Percentiles rank a stretch among this genome's conserved stretches.
Conservation (phyloP, 2,888 invertebrate species). For the Agriotes lineatus region DNA sequence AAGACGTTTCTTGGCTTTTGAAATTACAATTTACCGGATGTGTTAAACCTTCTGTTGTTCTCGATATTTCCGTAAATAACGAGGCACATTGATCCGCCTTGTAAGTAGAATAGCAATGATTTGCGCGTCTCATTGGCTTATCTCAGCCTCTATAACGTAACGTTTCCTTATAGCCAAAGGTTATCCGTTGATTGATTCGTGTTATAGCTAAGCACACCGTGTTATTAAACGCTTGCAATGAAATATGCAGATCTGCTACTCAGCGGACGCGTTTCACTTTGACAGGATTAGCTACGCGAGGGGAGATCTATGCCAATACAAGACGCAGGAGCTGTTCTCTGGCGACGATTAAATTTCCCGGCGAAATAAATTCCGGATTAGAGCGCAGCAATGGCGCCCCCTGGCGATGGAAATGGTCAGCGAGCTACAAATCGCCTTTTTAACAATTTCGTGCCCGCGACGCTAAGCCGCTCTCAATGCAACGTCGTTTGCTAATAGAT, state of each 20-base stretch:
- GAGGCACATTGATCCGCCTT: not conserved
- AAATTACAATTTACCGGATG: too few relatives aligned
- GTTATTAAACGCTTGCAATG: conserved; percentile 20
- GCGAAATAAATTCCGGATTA: not conserved
- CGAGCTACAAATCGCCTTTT: not conserved
- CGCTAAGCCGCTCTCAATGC: not conserved
- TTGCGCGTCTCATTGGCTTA: not conserved
- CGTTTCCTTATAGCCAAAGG: conserved; percentile 9
- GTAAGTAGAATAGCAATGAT: not conserved
- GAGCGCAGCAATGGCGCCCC: not conserved
- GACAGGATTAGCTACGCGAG: conserved; percentile 11
- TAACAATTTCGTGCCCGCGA: not conserved
- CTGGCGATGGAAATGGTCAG: not conserved
- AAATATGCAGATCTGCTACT: conserved; percentile 20
- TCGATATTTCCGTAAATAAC: not conserved
- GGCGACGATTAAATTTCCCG: not conserved
- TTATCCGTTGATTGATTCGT: conserved; percentile 15
- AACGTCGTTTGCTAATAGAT: conserved; percentile 1
- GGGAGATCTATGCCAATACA: conserved; percentile 5
- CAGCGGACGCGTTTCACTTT: conserved; percentile 15
- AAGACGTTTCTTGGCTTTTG: too few relatives aligned
- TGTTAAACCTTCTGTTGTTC: too few relatives aligned
- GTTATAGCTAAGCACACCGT: conserved; percentile 8
- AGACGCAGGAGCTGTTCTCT: not conserved
- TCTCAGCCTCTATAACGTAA: conserved; percentile 3